phyloP scores from a whole-genome alignment of 2,888 invertebrate species.

The Therioaphis trifolii region DNA sequence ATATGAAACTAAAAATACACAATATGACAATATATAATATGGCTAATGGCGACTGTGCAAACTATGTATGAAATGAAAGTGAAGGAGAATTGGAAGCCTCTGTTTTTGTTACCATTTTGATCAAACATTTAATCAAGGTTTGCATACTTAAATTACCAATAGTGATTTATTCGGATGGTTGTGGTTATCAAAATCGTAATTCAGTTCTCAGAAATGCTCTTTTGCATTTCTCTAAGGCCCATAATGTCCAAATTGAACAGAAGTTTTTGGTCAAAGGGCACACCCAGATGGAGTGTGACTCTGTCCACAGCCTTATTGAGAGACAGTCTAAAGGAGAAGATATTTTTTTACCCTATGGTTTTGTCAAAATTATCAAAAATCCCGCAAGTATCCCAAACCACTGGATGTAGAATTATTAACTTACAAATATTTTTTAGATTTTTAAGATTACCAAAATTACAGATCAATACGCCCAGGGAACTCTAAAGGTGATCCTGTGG shows the following conservation, averaged over 20 bases:
- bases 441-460: slow-evolving; percentile 2
- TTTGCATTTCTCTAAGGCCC: not conserved
- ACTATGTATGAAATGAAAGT: slow-evolving; percentile 64
- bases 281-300: slow-evolving; percentile 65
- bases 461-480: slow-evolving; percentile 6
- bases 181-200: not conserved
- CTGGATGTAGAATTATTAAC: slow-evolving; percentile 3
- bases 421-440: not conserved
- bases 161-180: not conserved
- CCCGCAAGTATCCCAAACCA: too few relatives aligned
- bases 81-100: slow-evolving; percentile 64
- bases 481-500: slow-evolving; percentile 16
- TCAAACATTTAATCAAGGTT: not conserved
- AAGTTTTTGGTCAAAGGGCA: slow-evolving; percentile 30
- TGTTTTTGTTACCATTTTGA: slow-evolving; percentile 58
- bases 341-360: too few relatives aligned
- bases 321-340: too few relatives aligned
- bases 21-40: slow-evolving; percentile 47
- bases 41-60: slow-evolving; percentile 61
- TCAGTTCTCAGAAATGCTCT: not conserved
- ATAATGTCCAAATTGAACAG: not conserved
- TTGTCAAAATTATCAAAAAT: too few relatives aligned
- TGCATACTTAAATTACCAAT: not conserved
- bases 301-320: slow-evolving; percentile 51
- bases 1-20: slow-evolving; percentile 49